phyloP scores from a whole-genome alignment of 2,113 vertebrate genomes.

The Dissostichus mawsoni region DNA sequence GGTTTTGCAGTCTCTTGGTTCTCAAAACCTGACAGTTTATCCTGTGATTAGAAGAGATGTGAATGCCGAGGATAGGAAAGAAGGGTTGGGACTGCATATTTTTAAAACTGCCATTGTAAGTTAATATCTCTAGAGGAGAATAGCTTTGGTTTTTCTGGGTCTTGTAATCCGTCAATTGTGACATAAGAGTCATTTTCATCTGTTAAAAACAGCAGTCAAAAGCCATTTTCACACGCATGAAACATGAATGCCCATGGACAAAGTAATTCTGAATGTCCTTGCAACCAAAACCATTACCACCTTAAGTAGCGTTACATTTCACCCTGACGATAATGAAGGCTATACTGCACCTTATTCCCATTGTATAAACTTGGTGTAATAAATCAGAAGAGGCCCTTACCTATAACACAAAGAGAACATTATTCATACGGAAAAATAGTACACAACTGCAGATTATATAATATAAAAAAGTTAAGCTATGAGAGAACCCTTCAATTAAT shows the following conservation, averaged over 20 bases:
- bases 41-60: conserved; percentile 45
- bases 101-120: conserved; percentile 14
- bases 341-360: not conserved
- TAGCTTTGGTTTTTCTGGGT: conserved; percentile 5
- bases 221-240: conserved; percentile 6
- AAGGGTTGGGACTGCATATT: conserved; percentile 19
- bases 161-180: conserved; percentile 11
- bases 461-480: not conserved
- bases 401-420: not conserved
- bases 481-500: not conserved
- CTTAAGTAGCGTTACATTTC: not conserved
- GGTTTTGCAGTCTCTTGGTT: conserved; percentile 47
- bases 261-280: not conserved
- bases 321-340: not conserved
- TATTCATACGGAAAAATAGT: not conserved
- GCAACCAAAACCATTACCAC: not conserved
- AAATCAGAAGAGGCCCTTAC: not conserved
- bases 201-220: conserved; percentile 17
- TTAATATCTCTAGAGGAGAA: conserved; percentile 27
- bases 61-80: conserved; percentile 41
- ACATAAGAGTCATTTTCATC: conserved; percentile 15
- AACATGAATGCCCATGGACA: not conserved
- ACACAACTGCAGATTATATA: not conserved
- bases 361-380: not conserved
- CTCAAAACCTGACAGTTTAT: conserved; percentile 33